phyloP scores from a whole-genome alignment of 2,888 invertebrate species.

The Orchestes rusci region DNA sequence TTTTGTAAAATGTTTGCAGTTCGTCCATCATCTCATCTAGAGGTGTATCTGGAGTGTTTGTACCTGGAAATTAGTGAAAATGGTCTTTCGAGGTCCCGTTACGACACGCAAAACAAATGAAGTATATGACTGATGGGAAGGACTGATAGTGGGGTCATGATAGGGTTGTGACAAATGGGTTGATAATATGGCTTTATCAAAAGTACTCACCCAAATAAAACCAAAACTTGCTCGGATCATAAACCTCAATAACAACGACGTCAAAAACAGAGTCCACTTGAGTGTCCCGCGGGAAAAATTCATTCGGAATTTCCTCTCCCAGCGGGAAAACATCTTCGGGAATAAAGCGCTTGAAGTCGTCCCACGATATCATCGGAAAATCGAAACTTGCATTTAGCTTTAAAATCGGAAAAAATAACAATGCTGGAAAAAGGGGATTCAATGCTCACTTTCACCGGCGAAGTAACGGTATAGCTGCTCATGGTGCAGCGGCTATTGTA shows the following conservation, averaged over 20 bases:
- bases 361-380: too few species aligned
- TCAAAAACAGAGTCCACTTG: slow-evolving; percentile 29
- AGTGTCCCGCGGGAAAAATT: slow-evolving; percentile 25
- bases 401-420: too few species aligned
- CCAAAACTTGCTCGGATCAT: slow-evolving; percentile 55
- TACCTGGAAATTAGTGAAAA: too few species aligned
- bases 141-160: too few species aligned
- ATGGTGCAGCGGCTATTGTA: slow-evolving; percentile 25
- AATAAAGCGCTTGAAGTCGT: slow-evolving; percentile 22
- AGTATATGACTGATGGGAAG: too few species aligned
- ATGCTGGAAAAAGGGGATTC: too few species aligned
- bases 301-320: slow-evolving; percentile 28
- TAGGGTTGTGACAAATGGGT: too few species aligned
- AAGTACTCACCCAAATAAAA: slow-evolving; percentile 38
- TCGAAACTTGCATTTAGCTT: too few species aligned
- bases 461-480: slow-evolving; percentile 25
- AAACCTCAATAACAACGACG: slow-evolving; percentile 48
- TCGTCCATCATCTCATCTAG: slow-evolving; percentile 49
- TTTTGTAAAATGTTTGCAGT: slow-evolving; percentile 40
- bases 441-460: too few species aligned
- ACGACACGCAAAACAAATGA: too few species aligned
- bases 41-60: slow-evolving; percentile 23
- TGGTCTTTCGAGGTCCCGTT: too few species aligned
- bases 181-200: too few species aligned
- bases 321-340: slow-evolving; percentile 31